phyloP scores from a whole-genome alignment of 2,888 invertebrate genomes.

The Eupeodes luniger region DNA sequence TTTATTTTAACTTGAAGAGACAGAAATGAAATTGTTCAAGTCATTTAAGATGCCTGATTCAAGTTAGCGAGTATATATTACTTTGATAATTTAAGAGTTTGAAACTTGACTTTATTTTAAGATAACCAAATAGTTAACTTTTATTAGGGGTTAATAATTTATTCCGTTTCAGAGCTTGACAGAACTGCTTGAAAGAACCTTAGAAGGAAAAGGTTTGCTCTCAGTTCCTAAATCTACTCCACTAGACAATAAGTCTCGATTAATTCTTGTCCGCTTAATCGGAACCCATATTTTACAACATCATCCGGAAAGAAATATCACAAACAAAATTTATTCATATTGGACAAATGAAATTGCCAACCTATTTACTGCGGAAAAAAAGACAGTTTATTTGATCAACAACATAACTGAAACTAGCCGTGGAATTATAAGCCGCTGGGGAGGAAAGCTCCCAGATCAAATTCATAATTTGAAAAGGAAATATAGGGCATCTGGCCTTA shows the following conservation, averaged over 20 bases:
- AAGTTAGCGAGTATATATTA: too few relatives aligned
- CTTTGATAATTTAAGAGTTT: too few relatives aligned
- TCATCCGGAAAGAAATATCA: not conserved
- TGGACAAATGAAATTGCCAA: slow-evolving; percentile 6
- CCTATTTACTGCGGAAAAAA: not conserved
- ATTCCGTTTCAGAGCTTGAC: not conserved
- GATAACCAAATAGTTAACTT: too few relatives aligned
- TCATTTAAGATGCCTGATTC: too few relatives aligned
- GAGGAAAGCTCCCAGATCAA: too few relatives aligned
- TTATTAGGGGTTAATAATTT: not conserved
- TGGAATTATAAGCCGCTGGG: not conserved
- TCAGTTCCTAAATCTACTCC: not conserved
- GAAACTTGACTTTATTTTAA: too few relatives aligned
- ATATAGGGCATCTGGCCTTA: too few relatives aligned
- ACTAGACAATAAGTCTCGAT: not conserved
- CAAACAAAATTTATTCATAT: not conserved
- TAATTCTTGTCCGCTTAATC: not conserved
- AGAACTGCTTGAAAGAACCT: slow-evolving; percentile 1
- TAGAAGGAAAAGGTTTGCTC: slow-evolving; percentile 9
- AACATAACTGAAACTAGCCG: not conserved
- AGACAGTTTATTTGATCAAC: not conserved
- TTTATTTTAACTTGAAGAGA: too few relatives aligned
- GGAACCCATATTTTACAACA: not conserved
- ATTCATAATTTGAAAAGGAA: too few relatives aligned
- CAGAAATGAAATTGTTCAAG: too few relatives aligned